A percentile compares a stretch with the other conserved stretches of the same genome.
Conservation (phyloP, 2,113 vertebrate species). For the Oncorhynchus keta region DNA sequence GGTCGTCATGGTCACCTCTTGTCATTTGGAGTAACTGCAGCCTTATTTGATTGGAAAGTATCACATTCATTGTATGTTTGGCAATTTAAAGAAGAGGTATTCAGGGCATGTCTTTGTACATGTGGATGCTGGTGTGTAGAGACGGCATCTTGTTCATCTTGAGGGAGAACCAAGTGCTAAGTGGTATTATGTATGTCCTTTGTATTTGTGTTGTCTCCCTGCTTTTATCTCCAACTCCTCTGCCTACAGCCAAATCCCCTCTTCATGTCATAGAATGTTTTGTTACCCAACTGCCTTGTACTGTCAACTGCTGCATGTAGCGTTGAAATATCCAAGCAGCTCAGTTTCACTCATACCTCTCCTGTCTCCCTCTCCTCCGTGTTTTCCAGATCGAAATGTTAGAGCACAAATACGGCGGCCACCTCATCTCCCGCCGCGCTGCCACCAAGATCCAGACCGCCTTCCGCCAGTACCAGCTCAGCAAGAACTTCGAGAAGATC, state of each 20-base stretch:
- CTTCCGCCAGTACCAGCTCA: slow-evolving; percentile 99
- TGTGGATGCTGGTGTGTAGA: background rate
- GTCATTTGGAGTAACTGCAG: slow-evolving; percentile 2
- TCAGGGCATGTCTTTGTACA: background rate
- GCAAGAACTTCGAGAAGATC: slow-evolving; percentile 99
- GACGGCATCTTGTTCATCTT: background rate
- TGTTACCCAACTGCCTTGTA: background rate
- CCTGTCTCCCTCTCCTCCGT: slow-evolving; percentile 33
- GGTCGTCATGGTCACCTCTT: background rate
- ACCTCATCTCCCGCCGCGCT: slow-evolving; percentile 92
- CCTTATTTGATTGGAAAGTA: background rate
- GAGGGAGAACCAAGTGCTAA: background rate
- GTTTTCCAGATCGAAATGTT: slow-evolving; percentile 93
- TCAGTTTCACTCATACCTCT: slow-evolving; percentile 11
- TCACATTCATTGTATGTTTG: background rate
- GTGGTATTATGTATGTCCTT: background rate
- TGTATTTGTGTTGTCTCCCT: background rate
- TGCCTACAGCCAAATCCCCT: background rate
- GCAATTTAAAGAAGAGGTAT: background rate
- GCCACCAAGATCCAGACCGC: slow-evolving; percentile 98
- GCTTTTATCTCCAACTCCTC: background rate
- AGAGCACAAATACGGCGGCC: slow-evolving; percentile 98
- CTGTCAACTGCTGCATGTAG: background rate
- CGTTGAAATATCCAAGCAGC: background rate
- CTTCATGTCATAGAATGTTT: background rate